Conservation (phyloP, 2,113 vertebrate species). For the Gracilinanus agilis region DNA sequence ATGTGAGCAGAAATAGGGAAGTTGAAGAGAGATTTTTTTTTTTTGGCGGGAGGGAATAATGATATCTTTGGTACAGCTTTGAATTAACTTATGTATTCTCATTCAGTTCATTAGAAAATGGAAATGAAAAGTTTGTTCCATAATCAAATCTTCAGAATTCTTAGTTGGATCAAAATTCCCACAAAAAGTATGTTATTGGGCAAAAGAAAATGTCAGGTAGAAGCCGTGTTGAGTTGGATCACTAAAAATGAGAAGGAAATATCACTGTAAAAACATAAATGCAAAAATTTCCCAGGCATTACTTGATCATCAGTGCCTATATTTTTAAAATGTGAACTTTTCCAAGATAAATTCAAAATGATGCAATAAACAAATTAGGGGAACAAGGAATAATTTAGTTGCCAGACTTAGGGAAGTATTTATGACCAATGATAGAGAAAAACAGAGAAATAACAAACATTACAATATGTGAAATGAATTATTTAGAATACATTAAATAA, state of each 20-base stretch:
- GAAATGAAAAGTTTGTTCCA: neutral
- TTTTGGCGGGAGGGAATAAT: neutral
- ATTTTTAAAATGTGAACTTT: neutral
- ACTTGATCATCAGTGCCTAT: neutral
- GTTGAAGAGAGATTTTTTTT: neutral
- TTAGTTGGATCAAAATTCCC: neutral
- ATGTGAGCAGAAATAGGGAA: neutral
- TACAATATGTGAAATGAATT: too few species aligned
- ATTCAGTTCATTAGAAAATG: neutral
- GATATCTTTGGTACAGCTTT: neutral
- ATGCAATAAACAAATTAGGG: too few species aligned
- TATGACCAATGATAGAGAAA: too few species aligned
- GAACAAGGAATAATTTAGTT: too few species aligned
- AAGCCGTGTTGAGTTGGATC: neutral
- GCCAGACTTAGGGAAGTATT: too few species aligned
- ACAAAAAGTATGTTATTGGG: neutral
- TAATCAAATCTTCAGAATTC: neutral
- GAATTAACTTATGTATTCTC: neutral
- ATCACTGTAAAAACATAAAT: neutral
- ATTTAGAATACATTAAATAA: too few species aligned
- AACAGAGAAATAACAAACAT: too few species aligned
- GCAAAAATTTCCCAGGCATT: neutral
- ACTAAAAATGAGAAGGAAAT: neutral
- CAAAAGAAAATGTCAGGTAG: neutral
- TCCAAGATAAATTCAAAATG: too few species aligned